A percentile compares a stretch with the other conserved stretches of the same genome.
These are phyloP conservation scores for Elgonia sp. DNA, from an alignment of 2,888 invertebrate species.

Conservation along the genomic window DNA sequence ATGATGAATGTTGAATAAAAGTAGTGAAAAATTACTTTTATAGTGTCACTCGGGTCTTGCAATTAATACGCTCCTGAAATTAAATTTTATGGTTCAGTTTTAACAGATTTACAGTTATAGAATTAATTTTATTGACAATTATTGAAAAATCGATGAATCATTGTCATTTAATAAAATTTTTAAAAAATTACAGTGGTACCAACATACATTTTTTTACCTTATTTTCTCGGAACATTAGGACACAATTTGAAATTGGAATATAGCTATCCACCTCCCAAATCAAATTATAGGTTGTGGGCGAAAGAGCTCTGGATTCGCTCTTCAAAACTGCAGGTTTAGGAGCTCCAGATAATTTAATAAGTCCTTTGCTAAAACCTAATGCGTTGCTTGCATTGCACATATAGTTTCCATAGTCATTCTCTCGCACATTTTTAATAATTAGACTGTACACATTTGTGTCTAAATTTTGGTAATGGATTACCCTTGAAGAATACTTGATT, in stretches of 20 bases:
- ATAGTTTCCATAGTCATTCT: constrained; percentile 92
- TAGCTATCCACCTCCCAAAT: constrained; percentile 96
- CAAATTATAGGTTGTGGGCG: constrained; percentile 90
- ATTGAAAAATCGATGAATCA: too few relatives aligned
- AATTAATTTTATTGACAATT: too few relatives aligned
- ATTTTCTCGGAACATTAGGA: constrained; percentile 87
- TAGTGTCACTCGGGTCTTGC: constrained; percentile 6
- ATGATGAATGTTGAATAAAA: too few relatives aligned
- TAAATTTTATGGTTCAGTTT: too few relatives aligned
- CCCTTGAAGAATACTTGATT: constrained; percentile 81
- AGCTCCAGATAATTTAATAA: constrained; percentile 92
- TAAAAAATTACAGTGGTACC: too few relatives aligned
- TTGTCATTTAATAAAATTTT: too few relatives aligned
- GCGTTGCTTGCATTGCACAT: constrained; percentile 93
- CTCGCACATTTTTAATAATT: constrained; percentile 90
- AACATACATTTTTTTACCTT: too few relatives aligned
- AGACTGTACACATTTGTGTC: constrained; percentile 88
- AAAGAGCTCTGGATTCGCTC: constrained; percentile 87
- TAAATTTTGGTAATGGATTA: constrained; percentile 87
- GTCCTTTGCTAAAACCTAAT: constrained; percentile 91
- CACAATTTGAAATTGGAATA: constrained; percentile 92
- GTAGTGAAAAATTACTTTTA: too few relatives aligned
- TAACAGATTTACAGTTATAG: too few relatives aligned
- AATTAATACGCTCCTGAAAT: too few relatives aligned
- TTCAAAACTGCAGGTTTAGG: constrained; percentile 92